Conservation (phyloP, 2,113 vertebrate genomes). For the Phyllopteryx taeniolatus region DNA sequence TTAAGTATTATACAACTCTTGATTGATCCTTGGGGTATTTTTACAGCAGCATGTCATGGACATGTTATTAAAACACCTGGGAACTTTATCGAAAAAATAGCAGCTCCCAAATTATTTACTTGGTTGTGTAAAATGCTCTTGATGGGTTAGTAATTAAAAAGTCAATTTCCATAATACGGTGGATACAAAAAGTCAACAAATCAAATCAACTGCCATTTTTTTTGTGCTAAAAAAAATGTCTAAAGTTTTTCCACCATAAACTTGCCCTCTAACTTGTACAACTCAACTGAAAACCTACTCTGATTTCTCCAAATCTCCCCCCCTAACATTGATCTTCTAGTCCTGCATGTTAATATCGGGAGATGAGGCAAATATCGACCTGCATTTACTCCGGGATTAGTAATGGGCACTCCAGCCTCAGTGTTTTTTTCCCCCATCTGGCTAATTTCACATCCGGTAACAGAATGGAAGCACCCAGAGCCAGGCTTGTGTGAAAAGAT, state of each 20-base stretch:
- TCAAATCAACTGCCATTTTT: too few species aligned
- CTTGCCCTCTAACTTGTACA: too few species aligned
- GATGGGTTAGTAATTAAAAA: too few species aligned
- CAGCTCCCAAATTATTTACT: not conserved
- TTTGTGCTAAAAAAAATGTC: too few species aligned
- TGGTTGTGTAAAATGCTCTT: too few species aligned
- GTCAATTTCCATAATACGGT: too few species aligned
- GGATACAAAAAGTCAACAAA: too few species aligned
- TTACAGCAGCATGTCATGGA: not conserved
- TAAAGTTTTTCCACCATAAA: too few species aligned
- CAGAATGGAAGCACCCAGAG: slow-evolving; percentile 22
- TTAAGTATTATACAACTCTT: too few species aligned
- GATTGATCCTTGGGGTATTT: not conserved
- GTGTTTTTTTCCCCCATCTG: slow-evolving; percentile 35
- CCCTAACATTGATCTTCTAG: slow-evolving; percentile 26
- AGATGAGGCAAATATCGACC: slow-evolving; percentile 42
- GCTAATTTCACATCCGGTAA: slow-evolving; percentile 44
- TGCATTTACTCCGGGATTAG: slow-evolving; percentile 42
- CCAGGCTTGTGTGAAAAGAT: slow-evolving; percentile 11
- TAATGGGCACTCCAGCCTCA: slow-evolving; percentile 48
- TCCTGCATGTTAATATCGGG: slow-evolving; percentile 40
- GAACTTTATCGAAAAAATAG: not conserved
- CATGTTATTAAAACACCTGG: not conserved
- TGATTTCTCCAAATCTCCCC: slow-evolving; percentile 3
- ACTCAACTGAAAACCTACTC: not conserved